A percentile compares a stretch with the other conserved stretches of the same genome.
phyloP scores from a whole-genome alignment of 2,113 vertebrate genomes.

The Bos indicus region DNA sequence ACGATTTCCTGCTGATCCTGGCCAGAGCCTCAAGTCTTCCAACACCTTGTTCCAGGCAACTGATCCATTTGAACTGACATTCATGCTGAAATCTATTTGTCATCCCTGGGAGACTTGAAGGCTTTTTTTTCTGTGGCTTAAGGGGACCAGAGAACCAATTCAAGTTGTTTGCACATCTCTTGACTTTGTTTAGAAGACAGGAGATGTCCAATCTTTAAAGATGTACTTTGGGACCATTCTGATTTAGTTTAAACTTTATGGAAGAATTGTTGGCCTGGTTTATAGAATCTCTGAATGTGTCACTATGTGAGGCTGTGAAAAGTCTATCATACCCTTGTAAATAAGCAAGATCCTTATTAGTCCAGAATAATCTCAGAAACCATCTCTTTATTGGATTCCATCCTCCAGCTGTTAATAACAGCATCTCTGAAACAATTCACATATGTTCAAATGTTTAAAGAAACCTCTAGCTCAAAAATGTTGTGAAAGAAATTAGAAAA shows the following conservation, averaged over 20 bases:
- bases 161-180: neutral
- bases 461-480: neutral
- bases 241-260: neutral
- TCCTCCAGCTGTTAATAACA: neutral
- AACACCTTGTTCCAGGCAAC: constrained; percentile 1
- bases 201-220: neutral
- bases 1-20: neutral
- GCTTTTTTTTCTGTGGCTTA: constrained; percentile 13
- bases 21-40: neutral
- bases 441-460: neutral
- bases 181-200: neutral
- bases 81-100: constrained; percentile 42
- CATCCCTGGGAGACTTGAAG: constrained; percentile 28
- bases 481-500: neutral
- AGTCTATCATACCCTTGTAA: neutral
- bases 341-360: neutral
- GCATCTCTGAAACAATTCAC: neutral
- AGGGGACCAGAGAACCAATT: neutral
- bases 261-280: neutral
- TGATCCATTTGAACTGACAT: constrained; percentile 37
- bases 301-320: neutral
- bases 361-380: neutral
- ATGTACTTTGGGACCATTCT: neutral
- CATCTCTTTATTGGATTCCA: neutral
- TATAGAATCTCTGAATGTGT: neutral